Base-by-base conservation (phyloP, 2,113 vertebrate genomes). In the Chaenogobius annularis region DNA sequence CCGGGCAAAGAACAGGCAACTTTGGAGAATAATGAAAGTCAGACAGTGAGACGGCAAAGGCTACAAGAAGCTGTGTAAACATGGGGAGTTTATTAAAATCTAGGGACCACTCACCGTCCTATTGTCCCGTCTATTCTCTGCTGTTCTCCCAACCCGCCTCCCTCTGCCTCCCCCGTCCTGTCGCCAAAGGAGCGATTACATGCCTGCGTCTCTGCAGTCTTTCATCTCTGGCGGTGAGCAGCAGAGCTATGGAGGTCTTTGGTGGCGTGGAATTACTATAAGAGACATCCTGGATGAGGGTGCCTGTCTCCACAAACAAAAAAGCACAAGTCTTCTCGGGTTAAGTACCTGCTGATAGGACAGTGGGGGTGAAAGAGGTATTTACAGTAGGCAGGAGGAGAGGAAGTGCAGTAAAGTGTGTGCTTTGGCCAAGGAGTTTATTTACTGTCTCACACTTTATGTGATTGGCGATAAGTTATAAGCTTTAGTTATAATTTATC, bases 231-330 rank as follows among this genome's bases (percentile, higher is more conserved):
- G 70, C 82, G 80, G 84, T 85, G 87, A 89, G 89, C 86, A 91
- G 77, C 73, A 84, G 84, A 88, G 90, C 85, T 92, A 89, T 89
- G 90, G 85, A 88, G 88, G 88, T 88, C 88, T 81, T 91, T 84
- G 81, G 84, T 80, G 80, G 83, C 75, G 74, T 91, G 90, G 92
- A 91, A 93, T 93, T 92, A 90, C 86, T 86, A 31, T 31, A 81
- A 86, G 81, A 91, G 87, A 87, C 88, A 90, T 91, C 89, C 90
- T 86, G 90, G 88, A 90, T 89, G 83, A 90, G 86, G 88, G 87
- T 69, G 86, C 80, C 86, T 88, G 87, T 89, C 88, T 90, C 84
- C 69, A 78, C 85, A 90, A 90, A 81, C 79, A 88, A 82, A 87
- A 83, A 82, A 83, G 17, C 61, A 75, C 58, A 35, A 73, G 77